Percentiles rank a stretch among this genome's conserved stretches.
Conservation (phyloP, 1,140 invertebrate species). For the Psix sp. region DNA sequence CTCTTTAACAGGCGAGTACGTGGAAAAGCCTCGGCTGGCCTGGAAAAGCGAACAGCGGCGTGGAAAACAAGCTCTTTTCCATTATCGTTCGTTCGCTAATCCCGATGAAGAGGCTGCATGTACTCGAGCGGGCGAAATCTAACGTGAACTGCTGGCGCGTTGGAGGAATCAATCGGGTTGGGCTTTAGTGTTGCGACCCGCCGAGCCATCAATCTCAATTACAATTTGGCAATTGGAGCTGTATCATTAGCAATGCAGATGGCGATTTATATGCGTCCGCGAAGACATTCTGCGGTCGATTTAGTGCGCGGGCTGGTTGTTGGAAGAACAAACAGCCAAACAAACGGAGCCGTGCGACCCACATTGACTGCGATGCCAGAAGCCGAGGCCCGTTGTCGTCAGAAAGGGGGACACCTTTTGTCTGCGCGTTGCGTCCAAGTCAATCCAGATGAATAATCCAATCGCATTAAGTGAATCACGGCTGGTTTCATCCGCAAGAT, state of each 20-base stretch:
- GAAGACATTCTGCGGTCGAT: slow-evolving; percentile 39
- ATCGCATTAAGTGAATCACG: too few species aligned
- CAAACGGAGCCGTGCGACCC: slow-evolving; percentile 27
- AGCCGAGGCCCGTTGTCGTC: slow-evolving; percentile 1
- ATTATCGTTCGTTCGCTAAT: too few species aligned
- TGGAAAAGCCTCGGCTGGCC: too few species aligned
- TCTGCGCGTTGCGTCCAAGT: too few species aligned
- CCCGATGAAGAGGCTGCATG: too few species aligned
- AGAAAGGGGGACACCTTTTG: slow-evolving; percentile 69
- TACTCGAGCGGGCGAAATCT: neutral
- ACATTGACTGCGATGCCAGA: slow-evolving; percentile 21
- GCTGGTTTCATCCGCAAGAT: too few species aligned
- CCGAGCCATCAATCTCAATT: slow-evolving; percentile 48
- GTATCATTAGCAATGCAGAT: slow-evolving; percentile 48
- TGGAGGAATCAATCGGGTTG: neutral
- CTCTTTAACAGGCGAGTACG: too few species aligned
- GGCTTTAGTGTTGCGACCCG: neutral
- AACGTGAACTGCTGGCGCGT: too few species aligned
- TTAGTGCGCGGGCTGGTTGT: slow-evolving; percentile 7
- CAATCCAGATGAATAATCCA: too few species aligned
- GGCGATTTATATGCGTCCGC: slow-evolving; percentile 42
- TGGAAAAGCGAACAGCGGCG: too few species aligned
- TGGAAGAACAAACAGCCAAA: slow-evolving; percentile 14
- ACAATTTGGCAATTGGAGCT: slow-evolving; percentile 43
- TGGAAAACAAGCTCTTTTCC: too few species aligned